Conservation (phyloP, 2,113 vertebrate species). For the Dasyprocta punctata region DNA sequence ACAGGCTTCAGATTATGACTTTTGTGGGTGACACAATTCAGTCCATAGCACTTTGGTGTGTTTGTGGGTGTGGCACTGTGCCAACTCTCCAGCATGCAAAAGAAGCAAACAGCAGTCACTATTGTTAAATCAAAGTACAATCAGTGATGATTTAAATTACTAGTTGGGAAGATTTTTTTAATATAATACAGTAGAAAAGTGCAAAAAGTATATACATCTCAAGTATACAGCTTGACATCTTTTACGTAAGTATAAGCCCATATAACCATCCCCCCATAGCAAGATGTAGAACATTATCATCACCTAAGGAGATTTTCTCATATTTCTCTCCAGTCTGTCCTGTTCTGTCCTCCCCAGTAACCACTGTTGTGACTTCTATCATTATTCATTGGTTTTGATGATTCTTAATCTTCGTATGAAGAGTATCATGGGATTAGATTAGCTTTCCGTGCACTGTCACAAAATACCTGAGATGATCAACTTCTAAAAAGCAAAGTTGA, state of each 20-base stretch:
- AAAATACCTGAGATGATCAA: not conserved
- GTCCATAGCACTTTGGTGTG: not conserved
- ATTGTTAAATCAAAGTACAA: not conserved
- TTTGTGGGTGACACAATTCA: not conserved
- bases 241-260: not conserved
- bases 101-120: not conserved
- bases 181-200: not conserved
- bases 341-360: not conserved
- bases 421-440: not conserved
- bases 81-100: not conserved
- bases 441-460: not conserved
- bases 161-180: not conserved
- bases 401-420: conserved; percentile 29
- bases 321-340: not conserved
- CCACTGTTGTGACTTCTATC: not conserved
- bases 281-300: not conserved
- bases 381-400: not conserved
- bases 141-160: conserved; percentile 11
- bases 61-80: not conserved
- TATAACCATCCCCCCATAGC: not conserved
- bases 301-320: not conserved
- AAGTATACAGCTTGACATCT: not conserved
- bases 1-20: not conserved
- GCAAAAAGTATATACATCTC: not conserved
- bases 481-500: not conserved